Base-by-base conservation (phyloP, 2,113 vertebrate species). In the Sylvietta virens region DNA sequence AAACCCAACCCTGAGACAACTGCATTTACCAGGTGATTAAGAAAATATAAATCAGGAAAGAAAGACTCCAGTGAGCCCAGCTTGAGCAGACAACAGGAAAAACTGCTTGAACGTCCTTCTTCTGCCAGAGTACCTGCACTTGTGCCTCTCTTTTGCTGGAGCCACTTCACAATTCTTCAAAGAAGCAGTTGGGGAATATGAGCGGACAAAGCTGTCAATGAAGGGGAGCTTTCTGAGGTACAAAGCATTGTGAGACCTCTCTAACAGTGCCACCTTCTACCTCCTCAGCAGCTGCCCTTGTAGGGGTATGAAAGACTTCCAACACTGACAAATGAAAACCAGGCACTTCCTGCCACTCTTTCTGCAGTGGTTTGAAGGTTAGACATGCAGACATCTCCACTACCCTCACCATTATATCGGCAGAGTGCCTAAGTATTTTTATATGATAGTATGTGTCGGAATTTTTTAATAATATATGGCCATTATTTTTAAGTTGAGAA, bases 401-500 rank as follows among this genome's bases (percentile, higher is more conserved):
- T n/a, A 39, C 7, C 88, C 24, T 86, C 35, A 66, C 30, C 22
- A 22, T 51, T 64, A 27, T 37, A 31, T 11, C 3, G 12, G 39
- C 28, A 93, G n/a, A 83, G 4, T 30, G 35, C 16, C 2, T 8
- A 48, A 81, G 20, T 16, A 54, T 60, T 94, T 91, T 51, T 7
- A 3, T 14, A 27, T 28, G 24, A 69, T 7, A 79, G 21, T 1
- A 2, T 10, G 8, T 56, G 17, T 48, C 61, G 19, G 11, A 19
- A 13, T 67, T n/a, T 51, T 72, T 78, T 16, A 60, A 69, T 60
- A 61, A 20, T 69, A 60, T 19, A 15, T 33, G 33, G 7, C 9
- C 15, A 45, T 87, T 80, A 50, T 88, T 88, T 78, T 44, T 20
- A 89, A 44, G 7, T 22, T n/a, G 22, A 84, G 39, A 94, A 92